These are phyloP conservation scores for Metallyticus violacea DNA, from an alignment of 2,888 invertebrate species.

Conservation along the genomic window DNA sequence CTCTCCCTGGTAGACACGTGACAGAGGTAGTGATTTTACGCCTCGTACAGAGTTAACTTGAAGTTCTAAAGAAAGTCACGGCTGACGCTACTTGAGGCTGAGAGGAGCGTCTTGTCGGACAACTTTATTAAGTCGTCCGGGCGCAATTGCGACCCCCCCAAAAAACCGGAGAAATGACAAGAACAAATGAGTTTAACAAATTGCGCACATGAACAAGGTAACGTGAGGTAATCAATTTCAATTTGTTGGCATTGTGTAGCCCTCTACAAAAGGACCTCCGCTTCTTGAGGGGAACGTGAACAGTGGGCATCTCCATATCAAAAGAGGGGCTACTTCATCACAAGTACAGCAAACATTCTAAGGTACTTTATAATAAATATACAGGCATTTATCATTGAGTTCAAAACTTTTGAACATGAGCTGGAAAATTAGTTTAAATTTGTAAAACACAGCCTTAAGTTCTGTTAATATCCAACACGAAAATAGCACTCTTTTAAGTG, in stretches of 20 bases:
- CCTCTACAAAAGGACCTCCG: background rate
- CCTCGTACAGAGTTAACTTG: background rate
- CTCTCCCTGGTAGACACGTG: background rate
- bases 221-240: background rate
- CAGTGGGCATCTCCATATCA: background rate
- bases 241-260: background rate
- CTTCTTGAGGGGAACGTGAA: background rate
- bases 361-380: background rate
- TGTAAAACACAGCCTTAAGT: too few species aligned
- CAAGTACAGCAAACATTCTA: background rate
- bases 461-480: too few species aligned
- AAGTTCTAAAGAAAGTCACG: background rate
- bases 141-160: background rate
- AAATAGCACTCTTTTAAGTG: too few species aligned
- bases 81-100: background rate
- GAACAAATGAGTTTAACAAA: background rate
- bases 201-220: background rate
- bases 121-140: background rate
- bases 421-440: too few species aligned
- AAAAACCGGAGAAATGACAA: background rate
- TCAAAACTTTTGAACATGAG: too few species aligned
- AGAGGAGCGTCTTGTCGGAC: background rate
- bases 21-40: background rate
- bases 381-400: background rate
- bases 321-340: background rate